Evolutionary conservation across 2,797 vertebrate genomes (phyloP).

Genomic region (Notoglanidium macrostoma): DNA sequence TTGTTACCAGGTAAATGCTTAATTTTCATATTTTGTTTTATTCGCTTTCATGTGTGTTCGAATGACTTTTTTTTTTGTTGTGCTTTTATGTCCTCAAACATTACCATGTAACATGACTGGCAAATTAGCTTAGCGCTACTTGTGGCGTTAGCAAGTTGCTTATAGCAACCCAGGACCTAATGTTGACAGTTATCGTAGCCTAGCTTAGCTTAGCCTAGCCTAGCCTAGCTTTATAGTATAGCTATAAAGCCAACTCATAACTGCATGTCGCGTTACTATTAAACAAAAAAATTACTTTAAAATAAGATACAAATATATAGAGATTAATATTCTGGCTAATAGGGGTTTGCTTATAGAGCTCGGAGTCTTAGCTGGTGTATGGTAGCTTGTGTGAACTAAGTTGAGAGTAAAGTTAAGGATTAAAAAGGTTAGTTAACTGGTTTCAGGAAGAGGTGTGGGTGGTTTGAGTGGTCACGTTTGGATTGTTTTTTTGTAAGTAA

Average conservation of each 20-base stretch:
- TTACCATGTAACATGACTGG: not conserved
- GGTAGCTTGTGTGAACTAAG: not conserved
- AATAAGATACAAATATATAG: not conserved
- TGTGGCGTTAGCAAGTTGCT: slow-evolving; percentile 7
- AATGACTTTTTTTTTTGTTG: no score
- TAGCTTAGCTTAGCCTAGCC: not conserved
- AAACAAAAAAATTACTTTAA: not conserved
- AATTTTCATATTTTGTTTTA: no score
- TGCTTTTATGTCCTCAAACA: not conserved
- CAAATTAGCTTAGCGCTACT: not conserved
- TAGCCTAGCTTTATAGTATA: not conserved
- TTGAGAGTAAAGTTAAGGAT: not conserved
- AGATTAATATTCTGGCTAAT: not conserved
- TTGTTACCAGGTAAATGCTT: not conserved
- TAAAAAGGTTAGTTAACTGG: not conserved
- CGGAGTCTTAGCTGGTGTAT: not conserved
- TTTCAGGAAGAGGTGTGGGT: not conserved
- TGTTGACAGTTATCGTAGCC: not conserved
- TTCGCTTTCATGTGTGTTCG: not conserved
- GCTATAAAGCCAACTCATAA: not conserved
- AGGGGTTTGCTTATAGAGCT: not conserved
- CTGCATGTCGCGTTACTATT: not conserved
- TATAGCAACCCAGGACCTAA: slow-evolving; percentile 1
- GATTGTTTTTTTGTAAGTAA: not conserved
- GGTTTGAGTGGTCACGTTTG: not conserved